Base-by-base conservation (phyloP, 2,888 invertebrate species). In the Sericinus montela region DNA sequence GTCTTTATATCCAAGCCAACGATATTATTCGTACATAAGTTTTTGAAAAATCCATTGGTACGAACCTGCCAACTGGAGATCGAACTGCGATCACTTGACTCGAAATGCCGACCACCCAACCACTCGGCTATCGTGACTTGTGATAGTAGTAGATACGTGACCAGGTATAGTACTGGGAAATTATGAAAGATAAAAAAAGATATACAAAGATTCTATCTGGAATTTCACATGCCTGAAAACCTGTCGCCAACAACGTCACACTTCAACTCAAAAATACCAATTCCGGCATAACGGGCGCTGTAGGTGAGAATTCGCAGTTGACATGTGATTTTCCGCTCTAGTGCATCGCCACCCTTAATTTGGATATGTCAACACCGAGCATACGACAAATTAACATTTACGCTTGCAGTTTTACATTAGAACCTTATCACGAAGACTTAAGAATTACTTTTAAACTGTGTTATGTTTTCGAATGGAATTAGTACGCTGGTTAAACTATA, bases 271-370 rank as follows among this genome's bases (percentile, higher is more conserved):
- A 42, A 48, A 48, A 42, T 48, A 23, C 40, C 23, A 41, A 48
- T 48, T 48, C 42, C 19, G 13, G 9, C 10, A 32, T 23, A 14
- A 19, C 40, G 39, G 11, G 62, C 67, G 67, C 68, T 58, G 52
- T 45, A 46, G 53, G 56, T 55, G 66, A 50, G 62, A 61, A 58
- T 40, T 40, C 67, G 53, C 65, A 58, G 67, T 62, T 85, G 86
- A 86, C 85, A 85, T 57, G 78, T 84, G 74, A 86, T 87, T 87
- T 85, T 86, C 82, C 80, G 73, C 79, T 45, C 72, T 71, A 64
- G 59, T 69, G 81, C 75, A 65, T 72, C 59, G 62, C 61, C 59
- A 38, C 49, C 57, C 62, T 55, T 58, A 65, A 77, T 80, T 75
- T 76, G 78, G 70, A 67, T 77, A 80, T 73, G 77, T 71, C 75